phyloP scores from a whole-genome alignment of 1,140 invertebrate genomes.

The Temnothorax curvispinosus region DNA sequence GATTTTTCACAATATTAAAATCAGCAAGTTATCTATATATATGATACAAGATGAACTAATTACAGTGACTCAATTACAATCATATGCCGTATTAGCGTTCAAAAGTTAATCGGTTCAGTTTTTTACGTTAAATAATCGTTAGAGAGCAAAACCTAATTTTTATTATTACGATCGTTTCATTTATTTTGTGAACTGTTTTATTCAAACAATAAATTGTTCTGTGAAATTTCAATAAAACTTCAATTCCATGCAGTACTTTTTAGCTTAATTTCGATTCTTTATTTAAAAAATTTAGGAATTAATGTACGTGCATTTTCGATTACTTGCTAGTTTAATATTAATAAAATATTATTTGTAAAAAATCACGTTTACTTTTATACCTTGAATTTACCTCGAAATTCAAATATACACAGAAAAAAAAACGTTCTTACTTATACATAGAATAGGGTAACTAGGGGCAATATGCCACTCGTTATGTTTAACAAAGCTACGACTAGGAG shows the following conservation, averaged over 20 bases:
- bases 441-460: too few relatives aligned
- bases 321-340: background rate
- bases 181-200: slow-evolving; percentile 14
- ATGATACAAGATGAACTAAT: slow-evolving; percentile 20
- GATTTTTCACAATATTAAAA: slow-evolving; percentile 42
- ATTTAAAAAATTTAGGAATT: background rate
- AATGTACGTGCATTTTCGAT: background rate
- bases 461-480: too few relatives aligned
- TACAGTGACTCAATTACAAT: slow-evolving; percentile 26
- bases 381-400: background rate
- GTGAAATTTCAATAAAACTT: background rate
- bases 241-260: slow-evolving; percentile 1
- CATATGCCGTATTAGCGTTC: slow-evolving; percentile 13
- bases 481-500: too few relatives aligned
- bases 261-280: background rate
- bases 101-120: slow-evolving; percentile 40
- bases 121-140: slow-evolving; percentile 14
- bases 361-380: background rate
- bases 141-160: slow-evolving; percentile 20
- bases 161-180: slow-evolving; percentile 17
- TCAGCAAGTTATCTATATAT: slow-evolving; percentile 16
- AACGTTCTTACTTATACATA: too few relatives aligned
- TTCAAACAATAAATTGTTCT: background rate
- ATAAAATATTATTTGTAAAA: background rate
- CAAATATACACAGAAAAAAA: background rate